A percentile compares a stretch with the other conserved stretches of the same genome.
phyloP scores from a whole-genome alignment of 2,113 vertebrate genomes.

The Podilymbus podiceps region DNA sequence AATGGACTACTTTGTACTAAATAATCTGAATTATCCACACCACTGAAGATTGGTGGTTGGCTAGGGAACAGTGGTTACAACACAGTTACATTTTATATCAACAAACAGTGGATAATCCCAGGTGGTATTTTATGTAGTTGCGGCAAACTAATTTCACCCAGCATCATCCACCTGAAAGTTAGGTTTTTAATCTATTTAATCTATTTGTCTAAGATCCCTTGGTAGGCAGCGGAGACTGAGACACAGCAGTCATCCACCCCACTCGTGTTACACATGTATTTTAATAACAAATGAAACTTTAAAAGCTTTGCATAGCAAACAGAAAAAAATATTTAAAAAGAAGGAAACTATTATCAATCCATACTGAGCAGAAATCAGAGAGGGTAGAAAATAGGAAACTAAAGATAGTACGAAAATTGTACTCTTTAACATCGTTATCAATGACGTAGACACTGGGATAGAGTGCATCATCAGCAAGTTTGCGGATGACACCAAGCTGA shows the following conservation, averaged over 20 bases:
- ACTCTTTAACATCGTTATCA: too few relatives aligned
- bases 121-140: neutral
- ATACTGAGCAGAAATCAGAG: neutral
- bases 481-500: too few relatives aligned
- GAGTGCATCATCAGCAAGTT: too few relatives aligned
- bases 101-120: neutral
- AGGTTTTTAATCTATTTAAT: neutral
- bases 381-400: neutral
- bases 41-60: neutral
- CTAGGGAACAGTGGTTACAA: neutral
- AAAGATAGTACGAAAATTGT: neutral
- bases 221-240: neutral
- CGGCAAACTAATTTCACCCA: neutral
- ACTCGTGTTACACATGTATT: neutral
- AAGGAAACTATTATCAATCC: neutral
- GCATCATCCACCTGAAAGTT: neutral
- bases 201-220: neutral
- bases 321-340: neutral
- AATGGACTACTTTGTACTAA: neutral
- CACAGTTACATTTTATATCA: neutral
- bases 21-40: neutral
- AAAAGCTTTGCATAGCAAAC: neutral
- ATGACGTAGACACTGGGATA: too few relatives aligned
- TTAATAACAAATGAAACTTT: neutral
- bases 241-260: neutral